These are phyloP conservation scores for Nomia melanderi DNA, from an alignment of 1,140 invertebrate species.

Conservation along the genomic window DNA sequence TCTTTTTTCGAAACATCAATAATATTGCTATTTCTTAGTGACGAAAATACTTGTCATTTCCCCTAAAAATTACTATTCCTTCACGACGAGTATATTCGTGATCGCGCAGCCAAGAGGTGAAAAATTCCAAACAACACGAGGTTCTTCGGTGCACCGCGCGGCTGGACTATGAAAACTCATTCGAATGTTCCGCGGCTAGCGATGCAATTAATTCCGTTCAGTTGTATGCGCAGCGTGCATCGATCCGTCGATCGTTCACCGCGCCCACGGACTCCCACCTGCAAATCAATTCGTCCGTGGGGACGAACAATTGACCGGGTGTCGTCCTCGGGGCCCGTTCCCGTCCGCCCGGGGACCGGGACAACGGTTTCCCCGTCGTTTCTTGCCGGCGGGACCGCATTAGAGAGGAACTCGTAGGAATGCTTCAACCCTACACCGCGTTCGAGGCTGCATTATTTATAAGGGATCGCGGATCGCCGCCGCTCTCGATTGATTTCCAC, in stretches of 20 bases:
- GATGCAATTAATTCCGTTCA: conserved; percentile 28
- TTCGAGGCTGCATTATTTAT: conserved; percentile 46
- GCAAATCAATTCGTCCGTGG: conserved; percentile 34
- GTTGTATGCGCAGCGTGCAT: conserved; percentile 28
- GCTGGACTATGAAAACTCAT: background rate
- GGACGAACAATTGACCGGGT: conserved; percentile 33
- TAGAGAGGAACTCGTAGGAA: conserved; percentile 32
- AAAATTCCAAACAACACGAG: too few species aligned
- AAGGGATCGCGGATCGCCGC: conserved; percentile 13
- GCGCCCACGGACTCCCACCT: conserved; percentile 24
- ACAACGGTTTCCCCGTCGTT: conserved; percentile 19
- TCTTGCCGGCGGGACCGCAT: conserved; percentile 8
- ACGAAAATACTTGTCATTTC: too few species aligned
- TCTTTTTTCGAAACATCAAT: too few species aligned
- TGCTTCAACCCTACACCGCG: conserved; percentile 21
- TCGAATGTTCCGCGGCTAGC: background rate
- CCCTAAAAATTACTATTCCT: too few species aligned
- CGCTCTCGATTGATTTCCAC: conserved; percentile 25
- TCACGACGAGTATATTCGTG: too few species aligned
- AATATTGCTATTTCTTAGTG: too few species aligned
- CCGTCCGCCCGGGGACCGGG: background rate
- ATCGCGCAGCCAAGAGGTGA: too few species aligned
- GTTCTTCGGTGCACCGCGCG: background rate
- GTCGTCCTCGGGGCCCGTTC: too few species aligned
- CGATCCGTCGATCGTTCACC: conserved; percentile 45